phyloP scores from a whole-genome alignment of 2,888 invertebrate genomes.

The Phaonia tiefii region DNA sequence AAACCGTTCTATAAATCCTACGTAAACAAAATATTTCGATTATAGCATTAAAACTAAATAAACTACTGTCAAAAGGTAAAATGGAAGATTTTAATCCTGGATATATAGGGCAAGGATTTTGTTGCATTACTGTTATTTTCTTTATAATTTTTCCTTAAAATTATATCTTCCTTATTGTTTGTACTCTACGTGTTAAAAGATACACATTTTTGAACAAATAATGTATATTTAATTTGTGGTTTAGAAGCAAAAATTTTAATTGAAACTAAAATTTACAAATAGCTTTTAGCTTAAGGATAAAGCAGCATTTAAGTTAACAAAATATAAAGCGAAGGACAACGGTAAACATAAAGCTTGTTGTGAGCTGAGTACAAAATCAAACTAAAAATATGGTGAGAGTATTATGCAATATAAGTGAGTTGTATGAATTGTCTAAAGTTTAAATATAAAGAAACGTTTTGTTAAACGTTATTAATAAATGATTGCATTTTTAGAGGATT shows the following conservation, averaged over 20 bases:
- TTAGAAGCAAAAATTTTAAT: constrained; percentile 5
- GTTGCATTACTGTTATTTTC: constrained; percentile 45
- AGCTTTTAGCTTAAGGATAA: constrained; percentile 21
- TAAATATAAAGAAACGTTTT: too few relatives aligned
- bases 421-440: too few relatives aligned
- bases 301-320: constrained; percentile 6
- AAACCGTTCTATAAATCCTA: too few relatives aligned
- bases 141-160: background rate
- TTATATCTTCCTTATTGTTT: background rate
- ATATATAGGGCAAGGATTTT: constrained; percentile 42
- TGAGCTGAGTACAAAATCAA: background rate
- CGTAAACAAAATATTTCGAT: too few relatives aligned
- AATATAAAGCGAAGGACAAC: background rate
- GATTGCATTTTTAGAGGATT: too few relatives aligned
- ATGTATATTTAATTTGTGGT: background rate
- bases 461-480: too few relatives aligned
- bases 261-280: background rate
- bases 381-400: constrained; percentile 2
- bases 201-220: background rate
- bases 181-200: too few relatives aligned
- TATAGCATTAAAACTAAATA: too few relatives aligned
- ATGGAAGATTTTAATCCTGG: too few relatives aligned
- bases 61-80: too few relatives aligned
- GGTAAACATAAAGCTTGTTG: too few relatives aligned
- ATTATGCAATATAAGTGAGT: too few relatives aligned